Conservation (phyloP, 2,113 vertebrate genomes). For the Tragelaphus buxtoni region DNA sequence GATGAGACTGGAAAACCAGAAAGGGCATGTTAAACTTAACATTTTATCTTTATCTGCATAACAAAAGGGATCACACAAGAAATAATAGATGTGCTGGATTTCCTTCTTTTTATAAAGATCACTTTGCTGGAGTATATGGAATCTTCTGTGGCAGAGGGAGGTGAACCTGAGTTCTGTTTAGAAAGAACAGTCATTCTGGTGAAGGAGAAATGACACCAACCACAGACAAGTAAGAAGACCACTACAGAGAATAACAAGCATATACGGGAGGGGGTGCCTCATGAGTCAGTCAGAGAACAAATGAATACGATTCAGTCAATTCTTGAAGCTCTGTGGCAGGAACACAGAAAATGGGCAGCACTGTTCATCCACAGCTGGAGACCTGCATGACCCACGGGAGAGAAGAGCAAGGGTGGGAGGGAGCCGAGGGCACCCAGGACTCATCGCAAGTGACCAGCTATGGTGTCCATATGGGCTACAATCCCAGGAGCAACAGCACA, state of each 20-base stretch:
- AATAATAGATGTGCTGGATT: neutral
- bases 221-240: constrained; percentile 14
- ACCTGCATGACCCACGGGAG: neutral
- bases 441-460: neutral
- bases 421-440: neutral
- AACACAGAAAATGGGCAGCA: neutral
- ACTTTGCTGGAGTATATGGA: neutral
- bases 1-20: neutral
- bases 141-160: neutral
- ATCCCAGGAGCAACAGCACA: neutral
- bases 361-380: constrained; percentile 44
- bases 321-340: neutral
- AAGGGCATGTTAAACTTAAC: neutral
- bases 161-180: neutral
- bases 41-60: neutral
- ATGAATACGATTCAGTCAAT: neutral
- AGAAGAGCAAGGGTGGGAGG: constrained; percentile 12
- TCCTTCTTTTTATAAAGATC: neutral
- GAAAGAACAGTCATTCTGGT: constrained; percentile 9
- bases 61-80: neutral
- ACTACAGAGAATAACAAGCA: neutral
- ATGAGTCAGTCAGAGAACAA: constrained; percentile 25
- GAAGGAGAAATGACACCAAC: constrained; percentile 33
- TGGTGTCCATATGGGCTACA: neutral
- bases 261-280: neutral